Base-by-base conservation (phyloP, 1,140 invertebrate species). In the Mercenaria mercenaria region DNA sequence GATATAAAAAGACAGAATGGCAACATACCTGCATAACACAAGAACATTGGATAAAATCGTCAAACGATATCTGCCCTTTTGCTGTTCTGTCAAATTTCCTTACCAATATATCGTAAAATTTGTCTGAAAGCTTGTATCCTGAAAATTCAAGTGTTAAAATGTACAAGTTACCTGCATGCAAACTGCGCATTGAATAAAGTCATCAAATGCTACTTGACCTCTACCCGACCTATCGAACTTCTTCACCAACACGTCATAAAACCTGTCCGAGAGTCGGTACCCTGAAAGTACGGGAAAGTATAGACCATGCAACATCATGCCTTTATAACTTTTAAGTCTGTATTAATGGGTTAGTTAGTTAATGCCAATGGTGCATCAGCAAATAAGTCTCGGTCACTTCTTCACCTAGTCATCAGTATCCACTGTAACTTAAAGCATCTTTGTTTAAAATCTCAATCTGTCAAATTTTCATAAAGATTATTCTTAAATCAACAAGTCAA, bases 1-100 rank as follows among this genome's bases (percentile, higher is more conserved):
- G n/a, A n/a, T n/a, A n/a, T n/a, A n/a, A n/a, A n/a, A n/a, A n/a
- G n/a, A n/a, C n/a, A n/a, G n/a, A n/a, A n/a, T n/a, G 43, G 43
- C 43, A 47, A 52, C 29, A 72, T 97, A 99, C 98, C 97, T 99
- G 98, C 91, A 99, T 96, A 18, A 98, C 97, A 88, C 99, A 97
- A 95, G 98, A 99, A 94, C 98, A 99, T 95, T 99, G 99, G 93
- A 99, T 99, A 94, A 99, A 99, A 96, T 99, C 99, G 97, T 99
- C 99, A 97, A 99, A 99, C 43, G 99, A 97, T 92, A 99, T 98
- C 0, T 97, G 98, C 52, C 98, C 98, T 92, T 97, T 96, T n/a
- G 98, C 98, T 94, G 97, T 97, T 90, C 99, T 96, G 96, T 99
- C 99, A 97, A 99, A 99, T 96, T 99, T 99, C 90, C 97, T 97